Conservation (phyloP, 1,140 invertebrate species). For the Diabrotica virgifera region DNA sequence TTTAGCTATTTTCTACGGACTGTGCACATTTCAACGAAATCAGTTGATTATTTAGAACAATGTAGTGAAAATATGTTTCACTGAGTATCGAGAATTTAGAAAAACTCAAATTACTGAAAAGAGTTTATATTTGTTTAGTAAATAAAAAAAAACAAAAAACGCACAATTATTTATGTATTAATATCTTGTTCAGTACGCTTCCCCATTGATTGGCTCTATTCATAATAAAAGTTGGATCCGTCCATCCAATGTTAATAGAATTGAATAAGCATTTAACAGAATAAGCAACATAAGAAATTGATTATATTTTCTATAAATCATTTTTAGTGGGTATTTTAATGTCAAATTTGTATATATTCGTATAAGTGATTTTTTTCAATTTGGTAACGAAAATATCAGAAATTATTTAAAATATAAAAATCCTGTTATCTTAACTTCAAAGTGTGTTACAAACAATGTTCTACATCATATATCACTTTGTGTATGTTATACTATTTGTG, state of each 20-base stretch:
- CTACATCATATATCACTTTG: background rate
- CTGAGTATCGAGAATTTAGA: background rate
- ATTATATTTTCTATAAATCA: background rate
- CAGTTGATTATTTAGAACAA: too few species aligned
- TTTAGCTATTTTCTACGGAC: too few species aligned
- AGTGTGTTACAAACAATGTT: background rate
- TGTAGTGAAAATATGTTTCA: background rate
- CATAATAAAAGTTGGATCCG: background rate
- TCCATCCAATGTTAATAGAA: background rate
- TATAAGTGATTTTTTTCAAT: background rate
- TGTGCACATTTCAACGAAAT: too few species aligned
- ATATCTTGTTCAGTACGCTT: background rate
- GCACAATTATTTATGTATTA: background rate
- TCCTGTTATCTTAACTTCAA: background rate
- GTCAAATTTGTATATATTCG: background rate
- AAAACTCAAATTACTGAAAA: background rate
- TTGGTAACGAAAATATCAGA: background rate
- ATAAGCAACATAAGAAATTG: background rate
- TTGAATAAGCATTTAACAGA: constrained; percentile 3
- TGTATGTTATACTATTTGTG: background rate
- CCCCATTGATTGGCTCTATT: too few species aligned
- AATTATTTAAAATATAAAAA: background rate
- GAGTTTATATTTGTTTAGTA: background rate
- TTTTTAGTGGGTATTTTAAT: background rate
- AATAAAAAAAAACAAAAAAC: background rate